Conservation (phyloP, 2,888 invertebrate species). For the Leptogaster cylindrica region DNA sequence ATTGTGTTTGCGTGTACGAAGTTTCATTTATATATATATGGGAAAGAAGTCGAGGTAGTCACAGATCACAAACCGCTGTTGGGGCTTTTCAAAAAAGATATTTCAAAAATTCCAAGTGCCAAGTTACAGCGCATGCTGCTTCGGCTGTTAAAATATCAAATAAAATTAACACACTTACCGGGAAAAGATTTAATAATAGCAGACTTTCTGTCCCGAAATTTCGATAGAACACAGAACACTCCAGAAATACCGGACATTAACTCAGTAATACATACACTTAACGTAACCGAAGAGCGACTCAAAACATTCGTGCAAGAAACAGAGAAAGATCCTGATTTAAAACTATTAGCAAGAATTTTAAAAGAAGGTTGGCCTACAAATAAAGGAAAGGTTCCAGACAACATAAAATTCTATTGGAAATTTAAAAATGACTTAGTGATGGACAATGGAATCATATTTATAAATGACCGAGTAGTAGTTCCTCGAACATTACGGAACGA, state of each 20-base stretch:
- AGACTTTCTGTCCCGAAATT: slow-evolving; percentile 46
- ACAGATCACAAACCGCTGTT: slow-evolving; percentile 46
- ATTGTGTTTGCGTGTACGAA: slow-evolving; percentile 48
- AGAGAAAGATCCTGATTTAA: slow-evolving; percentile 10
- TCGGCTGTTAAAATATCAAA: slow-evolving; percentile 48
- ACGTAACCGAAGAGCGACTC: not conserved
- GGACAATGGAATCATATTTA: not conserved
- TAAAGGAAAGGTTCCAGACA: not conserved
- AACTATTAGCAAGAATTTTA: not conserved
- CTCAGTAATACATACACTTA: slow-evolving; percentile 8
- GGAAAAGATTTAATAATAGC: slow-evolving; percentile 49
- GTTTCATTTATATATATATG: slow-evolving; percentile 49
- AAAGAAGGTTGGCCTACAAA: slow-evolving; percentile 24
- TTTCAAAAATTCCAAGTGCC: slow-evolving; percentile 45
- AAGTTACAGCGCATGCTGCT: slow-evolving; percentile 48
- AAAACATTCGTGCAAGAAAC: slow-evolving; percentile 33
- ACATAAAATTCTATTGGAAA: slow-evolving; percentile 16
- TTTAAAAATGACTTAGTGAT: not conserved
- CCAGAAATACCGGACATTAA: slow-evolving; percentile 28
- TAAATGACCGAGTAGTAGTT: slow-evolving; percentile 2
- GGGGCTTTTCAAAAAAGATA: slow-evolving; percentile 44
- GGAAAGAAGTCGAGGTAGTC: slow-evolving; percentile 36
- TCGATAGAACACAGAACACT: too few relatives aligned
- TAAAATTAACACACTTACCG: slow-evolving; percentile 48
- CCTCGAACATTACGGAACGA: not conserved